Conservation (phyloP, 2,797 vertebrate species). For the Chaenodraco wilsoni region DNA sequence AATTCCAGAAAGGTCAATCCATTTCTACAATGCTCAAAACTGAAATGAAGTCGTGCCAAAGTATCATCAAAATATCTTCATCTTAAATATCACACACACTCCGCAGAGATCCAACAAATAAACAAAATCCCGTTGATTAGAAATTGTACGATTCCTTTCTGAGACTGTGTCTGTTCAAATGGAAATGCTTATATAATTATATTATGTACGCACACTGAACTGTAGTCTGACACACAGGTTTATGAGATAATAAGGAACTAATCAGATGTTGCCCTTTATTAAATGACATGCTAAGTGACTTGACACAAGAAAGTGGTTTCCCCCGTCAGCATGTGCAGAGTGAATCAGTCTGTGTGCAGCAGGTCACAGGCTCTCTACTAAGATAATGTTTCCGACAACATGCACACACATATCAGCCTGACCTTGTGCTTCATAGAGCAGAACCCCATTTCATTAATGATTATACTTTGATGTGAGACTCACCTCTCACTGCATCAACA, state of each 20-base stretch:
- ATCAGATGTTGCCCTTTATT: neutral
- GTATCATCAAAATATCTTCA: no score
- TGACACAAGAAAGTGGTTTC: neutral
- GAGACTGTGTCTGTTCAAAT: neutral
- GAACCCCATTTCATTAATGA: constrained; percentile 14
- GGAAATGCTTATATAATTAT: neutral
- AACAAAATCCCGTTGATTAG: neutral
- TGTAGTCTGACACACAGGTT: neutral
- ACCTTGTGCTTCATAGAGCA: constrained; percentile 18
- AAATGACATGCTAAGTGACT: neutral
- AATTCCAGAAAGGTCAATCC: neutral
- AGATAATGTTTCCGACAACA: constrained; percentile 25
- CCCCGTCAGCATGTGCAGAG: neutral
- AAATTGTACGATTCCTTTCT: neutral
- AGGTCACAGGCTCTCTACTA: constrained; percentile 8
- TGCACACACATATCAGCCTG: neutral
- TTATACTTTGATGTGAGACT: neutral
- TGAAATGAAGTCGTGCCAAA: neutral
- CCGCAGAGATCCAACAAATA: neutral
- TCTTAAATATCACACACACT: neutral
- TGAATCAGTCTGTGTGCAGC: neutral
- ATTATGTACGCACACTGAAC: neutral
- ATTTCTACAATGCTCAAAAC: neutral
- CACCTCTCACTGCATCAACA: neutral
- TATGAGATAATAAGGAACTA: neutral